Base-by-base conservation (phyloP, 2,797 vertebrate species). In the Malurus splendens region DNA sequence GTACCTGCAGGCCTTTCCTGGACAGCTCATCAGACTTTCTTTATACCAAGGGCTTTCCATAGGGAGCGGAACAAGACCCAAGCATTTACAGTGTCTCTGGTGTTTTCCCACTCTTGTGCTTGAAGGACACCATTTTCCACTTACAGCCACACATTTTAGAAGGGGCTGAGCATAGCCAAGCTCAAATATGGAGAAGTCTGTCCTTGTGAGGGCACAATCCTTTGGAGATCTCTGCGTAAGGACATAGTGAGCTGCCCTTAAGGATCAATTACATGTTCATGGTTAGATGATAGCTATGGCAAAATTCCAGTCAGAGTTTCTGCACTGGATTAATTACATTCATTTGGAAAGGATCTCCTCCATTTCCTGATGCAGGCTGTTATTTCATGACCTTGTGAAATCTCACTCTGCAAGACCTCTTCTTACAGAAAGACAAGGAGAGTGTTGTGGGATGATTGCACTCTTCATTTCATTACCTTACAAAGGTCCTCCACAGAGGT, bases 291-390 rank as follows among this genome's bases (percentile, higher is more conserved):
- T 32, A 91, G 32, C 54, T 60, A 44, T 65, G 86, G 87, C 52
- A 68, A 90, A 86, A 87, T 84, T 87, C 71, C 85, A 80, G 50
- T 18, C 68, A 2, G 4, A 82, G 27, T 78, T 89, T 93, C 82
- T 90, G 83, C 51, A 70, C 44, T 87, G 80, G 75, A 78, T 95
- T 82, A 84, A 77, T 92, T 90, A 78, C 87, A 79, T 44, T 89
- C 56, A 82, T 82, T 91, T 91, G 86, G 55, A 91, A 87, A 95
- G 32, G 14, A 51, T 90, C 70, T 77, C 55, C 25, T 82, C 66
- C 28, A 50, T 84, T 92, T 90, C 45, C 74, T 89, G 76, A 50
- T 55, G 62, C 52, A 85, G 65, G 33, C 16, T 93, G 44, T 75
- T 87, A 62, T 71, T 75, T 87, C 33, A 45, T 71, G 92, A 87